Base-by-base conservation (phyloP, 2,797 vertebrate species). In the Sebastes minor region DNA sequence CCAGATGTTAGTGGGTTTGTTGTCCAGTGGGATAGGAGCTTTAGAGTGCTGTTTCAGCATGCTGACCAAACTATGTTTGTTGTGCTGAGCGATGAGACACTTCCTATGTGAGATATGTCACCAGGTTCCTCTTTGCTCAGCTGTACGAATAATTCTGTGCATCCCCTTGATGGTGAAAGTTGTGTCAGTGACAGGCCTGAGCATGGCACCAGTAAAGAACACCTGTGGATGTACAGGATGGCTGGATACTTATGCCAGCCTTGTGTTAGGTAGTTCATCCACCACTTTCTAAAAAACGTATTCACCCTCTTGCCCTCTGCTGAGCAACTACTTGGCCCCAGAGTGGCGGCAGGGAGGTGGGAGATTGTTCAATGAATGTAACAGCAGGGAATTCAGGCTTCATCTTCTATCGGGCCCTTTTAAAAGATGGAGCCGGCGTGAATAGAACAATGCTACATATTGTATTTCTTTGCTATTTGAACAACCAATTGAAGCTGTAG, bases 331-430 rank as follows among this genome's bases (percentile, higher is more conserved):
- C 2, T 64, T 16, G 9, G 46, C 27, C 65, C 18, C n/a, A 32
- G 64, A 76, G 73, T 32, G 22, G 70, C 27, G 2, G 3, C 68
- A 57, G 73, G 46, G 27, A 82, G 74, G 32, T 73, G 28, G 49
- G 30, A 73, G 65, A 71, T 49, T 62, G 59, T 71, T 86, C 61
- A 82, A 62, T 87, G 74, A 80, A 35, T 79, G 67, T 33, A 79
- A 68, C 72, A 33, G 75, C 30, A 56, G 73, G 79, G 9, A 59
- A 76, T 57, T 61, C 38, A 46, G 32, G 32, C 46, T 32, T 85
- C n/a, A 23, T 66, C 53, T 49, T 81, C 57, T 78, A 18, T 62
- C 20, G 7, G 52, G 10, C 23, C 14, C n/a, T 61, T 81, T 71
- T 33, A 57, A 76, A 56, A 75, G 13, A 60, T 69, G 60, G 53